phyloP scores from a whole-genome alignment of 2,113 vertebrate genomes.

The Hemiprocne comata region DNA sequence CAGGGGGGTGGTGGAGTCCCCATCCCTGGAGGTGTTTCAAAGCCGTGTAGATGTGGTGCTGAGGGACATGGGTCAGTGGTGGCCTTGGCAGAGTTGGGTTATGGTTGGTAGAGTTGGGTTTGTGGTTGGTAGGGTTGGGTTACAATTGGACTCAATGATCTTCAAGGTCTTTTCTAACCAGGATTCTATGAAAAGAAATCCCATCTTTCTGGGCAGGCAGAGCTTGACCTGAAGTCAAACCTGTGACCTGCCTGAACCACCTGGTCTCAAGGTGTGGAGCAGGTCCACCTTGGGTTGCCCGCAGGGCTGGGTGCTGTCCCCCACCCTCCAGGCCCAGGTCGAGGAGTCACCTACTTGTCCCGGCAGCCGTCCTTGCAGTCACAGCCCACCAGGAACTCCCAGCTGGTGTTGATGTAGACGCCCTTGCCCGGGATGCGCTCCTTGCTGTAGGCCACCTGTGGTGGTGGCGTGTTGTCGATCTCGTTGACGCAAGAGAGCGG shows the following conservation, averaged over 20 bases:
- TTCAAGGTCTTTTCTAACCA: no score
- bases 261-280: accelerated
- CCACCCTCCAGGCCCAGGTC: background rate
- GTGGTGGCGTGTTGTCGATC: constrained; percentile 90
- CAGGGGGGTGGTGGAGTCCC: no score
- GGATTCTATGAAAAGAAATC: background rate
- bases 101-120: no score
- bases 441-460: constrained; percentile 95
- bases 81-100: no score
- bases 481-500: constrained; percentile 96
- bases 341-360: constrained; percentile 86
- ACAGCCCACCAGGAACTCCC: constrained; percentile 94
- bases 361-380: constrained; percentile 94
- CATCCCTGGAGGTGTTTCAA: no score
- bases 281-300: accelerated
- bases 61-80: no score
- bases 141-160: no score
- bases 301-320: background rate
- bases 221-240: background rate
- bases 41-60: no score
- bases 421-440: constrained; percentile 93
- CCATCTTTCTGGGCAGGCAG: accelerated
- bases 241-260: accelerated
- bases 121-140: no score
- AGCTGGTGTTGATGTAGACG: constrained; percentile 92